Evolutionary conservation across 2,888 invertebrate species (phyloP).

Genomic region (Tipula lateralis): DNA sequence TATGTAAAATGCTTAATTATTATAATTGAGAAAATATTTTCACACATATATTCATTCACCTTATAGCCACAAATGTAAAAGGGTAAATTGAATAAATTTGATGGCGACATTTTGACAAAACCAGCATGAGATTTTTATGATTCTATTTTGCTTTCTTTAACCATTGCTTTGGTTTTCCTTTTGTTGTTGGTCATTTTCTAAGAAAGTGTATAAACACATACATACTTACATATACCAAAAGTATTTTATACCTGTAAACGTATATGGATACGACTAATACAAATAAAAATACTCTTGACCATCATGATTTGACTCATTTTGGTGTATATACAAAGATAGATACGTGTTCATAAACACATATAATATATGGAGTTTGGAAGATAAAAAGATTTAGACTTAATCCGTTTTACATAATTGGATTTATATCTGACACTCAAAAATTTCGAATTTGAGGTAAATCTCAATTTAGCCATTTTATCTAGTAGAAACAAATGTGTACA

Average conservation of each 20-base stretch:
- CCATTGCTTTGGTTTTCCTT: background rate
- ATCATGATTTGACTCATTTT: background rate
- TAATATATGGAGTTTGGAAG: background rate
- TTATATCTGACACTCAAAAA: background rate
- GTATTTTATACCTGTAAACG: background rate
- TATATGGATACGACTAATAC: no score
- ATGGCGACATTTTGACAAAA: constrained; percentile 19
- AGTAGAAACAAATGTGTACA: background rate
- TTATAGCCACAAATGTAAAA: background rate
- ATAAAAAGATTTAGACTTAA: background rate
- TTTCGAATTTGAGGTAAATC: background rate
- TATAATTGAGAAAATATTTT: background rate
- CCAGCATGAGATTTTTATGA: background rate
- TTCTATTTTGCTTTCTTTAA: background rate
- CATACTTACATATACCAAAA: background rate
- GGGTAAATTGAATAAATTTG: background rate
- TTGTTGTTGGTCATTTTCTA: background rate
- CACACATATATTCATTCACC: background rate
- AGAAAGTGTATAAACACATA: background rate
- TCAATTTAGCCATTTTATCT: background rate
- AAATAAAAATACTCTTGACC: background rate
- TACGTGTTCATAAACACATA: background rate
- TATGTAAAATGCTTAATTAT: background rate
- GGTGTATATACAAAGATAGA: background rate
- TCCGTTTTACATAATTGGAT: background rate